Evolutionary conservation across 2,113 vertebrate genomes (phyloP), one percentile per base, ranked within the genome.

Genomic region (Sorex araneus): DNA sequence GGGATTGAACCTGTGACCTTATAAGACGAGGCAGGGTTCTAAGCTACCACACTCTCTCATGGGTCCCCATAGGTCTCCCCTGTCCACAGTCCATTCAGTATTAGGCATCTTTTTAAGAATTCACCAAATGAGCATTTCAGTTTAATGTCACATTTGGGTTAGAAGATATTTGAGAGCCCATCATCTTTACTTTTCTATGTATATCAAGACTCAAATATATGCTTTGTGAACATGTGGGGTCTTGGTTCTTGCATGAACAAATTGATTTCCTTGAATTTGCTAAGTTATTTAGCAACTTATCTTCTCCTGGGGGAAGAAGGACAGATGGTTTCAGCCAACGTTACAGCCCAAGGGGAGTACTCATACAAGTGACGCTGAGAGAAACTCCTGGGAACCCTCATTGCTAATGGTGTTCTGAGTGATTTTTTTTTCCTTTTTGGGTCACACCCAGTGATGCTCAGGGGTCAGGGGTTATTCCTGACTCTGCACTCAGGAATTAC

Each of bases 151-250:
- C 89, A 54, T 87, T 79, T 73, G 71, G 32, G 25, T 28, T 87
- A 94, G 74, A 84, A 85, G 85, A 77, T 45, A 69, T 75, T 85
- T 92, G 88, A 60, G 54, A 83, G 69, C 25, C 63, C 54, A 47
- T 87, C n/a, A 82, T 90, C n/a, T 23, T 92, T 79, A 27, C 64
- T 27, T 87, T 78, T 43, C 10, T 75, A 1, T 43, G 57, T 63
- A 66, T 2, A 32, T 12, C 6, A 87, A 28, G 27, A 54, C 91
- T 77, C 47, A 86, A 75, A 84, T 75, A 30, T 36, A 18, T 47
- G 54, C 80, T 85, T 47, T 47, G 15, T 23, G 27, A 40, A 15
- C 23, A 28, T 11, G 67, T 87, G 40, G 64, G 45, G 91, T 19
- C 4, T 40, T 89, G 40, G 5, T 75, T 69, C 19, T 45, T 76